These are phyloP conservation scores for Brenthis hecate DNA, from an alignment of 2,888 invertebrate genomes.

Conservation along the genomic window DNA sequence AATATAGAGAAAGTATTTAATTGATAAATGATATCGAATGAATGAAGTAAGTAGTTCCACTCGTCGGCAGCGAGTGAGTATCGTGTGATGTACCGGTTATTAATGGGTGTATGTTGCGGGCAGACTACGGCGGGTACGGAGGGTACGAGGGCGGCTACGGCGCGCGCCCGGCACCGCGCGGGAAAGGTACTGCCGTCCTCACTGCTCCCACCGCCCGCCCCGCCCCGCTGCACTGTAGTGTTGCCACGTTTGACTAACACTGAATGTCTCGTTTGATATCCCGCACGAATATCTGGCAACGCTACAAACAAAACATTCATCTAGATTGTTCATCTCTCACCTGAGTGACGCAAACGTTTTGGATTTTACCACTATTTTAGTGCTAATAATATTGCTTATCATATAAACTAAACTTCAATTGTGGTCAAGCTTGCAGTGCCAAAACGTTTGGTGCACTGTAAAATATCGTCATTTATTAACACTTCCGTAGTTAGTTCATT, in stretches of 20 bases:
- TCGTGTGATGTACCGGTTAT: conserved; percentile 49
- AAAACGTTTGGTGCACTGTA: conserved; percentile 12
- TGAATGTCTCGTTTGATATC: too few species aligned
- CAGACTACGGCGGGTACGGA: conserved; percentile 94
- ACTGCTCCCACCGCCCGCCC: conserved; percentile 12
- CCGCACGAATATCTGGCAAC: too few species aligned
- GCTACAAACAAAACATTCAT: too few species aligned
- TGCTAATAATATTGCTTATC: too few species aligned
- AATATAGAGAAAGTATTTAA: too few species aligned
- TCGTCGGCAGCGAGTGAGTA: conserved; percentile 7
- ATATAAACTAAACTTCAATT: too few species aligned
- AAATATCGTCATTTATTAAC: conserved; percentile 5
- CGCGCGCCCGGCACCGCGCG: conserved; percentile 92
- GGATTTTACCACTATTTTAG: neutral
- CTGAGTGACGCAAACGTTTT: conserved; percentile 23
- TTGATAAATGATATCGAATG: too few species aligned
- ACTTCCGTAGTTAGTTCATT: conserved; percentile 3
- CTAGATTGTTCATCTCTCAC: neutral
- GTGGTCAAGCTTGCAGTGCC: neutral
- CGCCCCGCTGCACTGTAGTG: conserved; percentile 46
- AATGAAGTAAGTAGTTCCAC: too few species aligned
- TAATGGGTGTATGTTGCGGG: conserved; percentile 83
- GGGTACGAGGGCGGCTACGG: conserved; percentile 94
- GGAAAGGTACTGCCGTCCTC: conserved; percentile 87
- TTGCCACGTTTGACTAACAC: conserved; percentile 21